Conservation (phyloP, 2,797 vertebrate genomes). For the Lepus townsendii region DNA sequence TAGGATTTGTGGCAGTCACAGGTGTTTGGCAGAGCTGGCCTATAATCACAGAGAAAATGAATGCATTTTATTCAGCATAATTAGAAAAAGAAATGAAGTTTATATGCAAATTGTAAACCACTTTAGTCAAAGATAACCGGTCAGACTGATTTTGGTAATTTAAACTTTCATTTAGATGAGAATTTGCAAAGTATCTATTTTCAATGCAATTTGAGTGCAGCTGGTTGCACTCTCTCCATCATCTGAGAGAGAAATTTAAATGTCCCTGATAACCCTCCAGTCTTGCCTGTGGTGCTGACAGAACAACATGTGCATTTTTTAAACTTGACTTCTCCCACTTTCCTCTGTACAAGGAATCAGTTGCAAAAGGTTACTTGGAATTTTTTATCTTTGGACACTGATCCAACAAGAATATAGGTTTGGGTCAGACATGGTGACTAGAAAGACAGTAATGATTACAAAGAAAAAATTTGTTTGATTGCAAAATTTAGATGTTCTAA, state of each 20-base stretch:
- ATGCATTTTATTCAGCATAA: slow-evolving; percentile 89
- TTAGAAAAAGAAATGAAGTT: slow-evolving; percentile 91
- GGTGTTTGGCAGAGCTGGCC: slow-evolving; percentile 90
- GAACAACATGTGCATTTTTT: slow-evolving; percentile 84
- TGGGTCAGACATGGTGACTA: accelerated
- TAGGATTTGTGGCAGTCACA: slow-evolving; percentile 91
- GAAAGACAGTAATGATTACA: neutral
- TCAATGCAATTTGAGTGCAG: slow-evolving; percentile 87
- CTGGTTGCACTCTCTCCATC: slow-evolving; percentile 86
- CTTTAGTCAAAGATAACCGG: slow-evolving; percentile 88
- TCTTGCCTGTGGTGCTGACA: slow-evolving; percentile 79
- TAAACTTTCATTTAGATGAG: slow-evolving; percentile 88
- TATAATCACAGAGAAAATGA: slow-evolving; percentile 90
- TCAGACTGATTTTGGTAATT: slow-evolving; percentile 88
- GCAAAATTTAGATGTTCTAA: neutral
- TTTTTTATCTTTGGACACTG: slow-evolving; percentile 46
- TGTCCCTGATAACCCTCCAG: slow-evolving; percentile 84
- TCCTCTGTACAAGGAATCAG: slow-evolving; percentile 17
- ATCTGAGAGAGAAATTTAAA: slow-evolving; percentile 87
- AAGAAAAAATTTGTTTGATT: neutral
- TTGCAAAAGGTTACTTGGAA: slow-evolving; percentile 70
- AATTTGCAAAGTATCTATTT: slow-evolving; percentile 88
- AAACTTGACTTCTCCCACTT: slow-evolving; percentile 73
- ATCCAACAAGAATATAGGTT: neutral
- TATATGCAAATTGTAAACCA: slow-evolving; percentile 90